Evolutionary conservation across 1,140 invertebrate genomes (phyloP), one percentile per base, ranked within the genome.

Genomic region (Thereuonema tuberculata): DNA sequence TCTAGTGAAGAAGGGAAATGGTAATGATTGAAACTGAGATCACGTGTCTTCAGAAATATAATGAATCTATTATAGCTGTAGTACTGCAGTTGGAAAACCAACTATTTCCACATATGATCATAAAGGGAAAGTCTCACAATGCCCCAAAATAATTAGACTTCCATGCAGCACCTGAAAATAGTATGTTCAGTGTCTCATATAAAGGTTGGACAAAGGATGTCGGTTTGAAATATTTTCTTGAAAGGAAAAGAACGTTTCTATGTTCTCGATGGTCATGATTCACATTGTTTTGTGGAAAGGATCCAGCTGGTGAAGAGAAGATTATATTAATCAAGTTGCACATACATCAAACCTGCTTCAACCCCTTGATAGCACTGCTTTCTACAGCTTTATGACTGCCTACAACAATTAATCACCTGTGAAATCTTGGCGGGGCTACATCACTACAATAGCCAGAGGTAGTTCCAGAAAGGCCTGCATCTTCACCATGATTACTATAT

Each of bases 201-300:
- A 27, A 21, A 9, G 12, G 54, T 26, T 56, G 54, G 54, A 56
- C 54, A 9, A 56, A 56, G 25, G 3, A 26, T 28, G 54, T 9
- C 5, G 54, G 54, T 56, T 56, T 56, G 29, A 27, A 28, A 28
- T n/a, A n/a, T 27, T 12, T 56, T 56, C 23, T 9, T 56, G 12
- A 27, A 27, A 49, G 26, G 27, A 14, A 61, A 61, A 27, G 46
- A 57, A n/a, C 56, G 61, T 21, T 9, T 60, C 1, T 24, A 61
- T 17, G 61, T 61, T 5, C n/a, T 61, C 12, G 56, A 61, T 60
- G 57, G 57, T n/a, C 60, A 61, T 43, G 43, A 60, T 21, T 59
- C 56, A 9, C 60, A 61, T 25, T 58, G 28, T 20, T 59, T 61
- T 60, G 60, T 61, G 2, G 60, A 61, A 49, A 20, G 61, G 3